Base-by-base conservation (phyloP, 1,140 invertebrate genomes). In the Stegodyphus mimosarum region DNA sequence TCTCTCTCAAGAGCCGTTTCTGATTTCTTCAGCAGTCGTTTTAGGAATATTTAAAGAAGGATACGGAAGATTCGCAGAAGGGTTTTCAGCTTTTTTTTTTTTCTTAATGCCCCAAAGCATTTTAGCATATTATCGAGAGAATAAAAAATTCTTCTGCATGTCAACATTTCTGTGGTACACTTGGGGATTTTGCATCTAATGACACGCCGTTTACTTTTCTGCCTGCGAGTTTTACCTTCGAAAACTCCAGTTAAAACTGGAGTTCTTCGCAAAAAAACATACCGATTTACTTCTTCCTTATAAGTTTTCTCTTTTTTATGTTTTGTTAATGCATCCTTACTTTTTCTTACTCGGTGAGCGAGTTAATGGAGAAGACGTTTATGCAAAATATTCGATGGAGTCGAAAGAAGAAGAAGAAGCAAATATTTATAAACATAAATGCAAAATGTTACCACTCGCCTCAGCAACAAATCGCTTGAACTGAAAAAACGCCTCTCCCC, bases 401-500 rank as follows among this genome's bases (percentile, higher is more conserved):
- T 49, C 18, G 7, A 49, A 48, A 70, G 49, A 15, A n/a, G 33
- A 80, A 71, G 49, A 48, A 18, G 15, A 69, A 60, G 79, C 70
- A 83, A 83, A 83, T 73, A 83, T 83, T 83, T 83, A 83, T 83
- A 83, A 83, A 74, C 79, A 74, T 67, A 66, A 83, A 83, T 83
- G 79, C 53, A 74, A 73, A 83, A 83, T 74, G 70, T 83, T 74
- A 66, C 70, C 55, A 63, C n/a, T 52, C 70, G 11, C 13, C 33
- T 64, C n/a, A 17, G 71, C 49, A 63, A 74, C 79, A 83, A 83
- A 83, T 83, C 60, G 79, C 18, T 71, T 70, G 53, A 18, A 64
- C 53, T 51, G 64, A 18, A 67, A 67, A 67, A 33, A 33, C 33
- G 33, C 33, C 33, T 3, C 3, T 33, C 33, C 33, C 33, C 33